These are phyloP conservation scores for Fragum sueziense DNA, from an alignment of 2,888 invertebrate genomes.

Conservation along the genomic window DNA sequence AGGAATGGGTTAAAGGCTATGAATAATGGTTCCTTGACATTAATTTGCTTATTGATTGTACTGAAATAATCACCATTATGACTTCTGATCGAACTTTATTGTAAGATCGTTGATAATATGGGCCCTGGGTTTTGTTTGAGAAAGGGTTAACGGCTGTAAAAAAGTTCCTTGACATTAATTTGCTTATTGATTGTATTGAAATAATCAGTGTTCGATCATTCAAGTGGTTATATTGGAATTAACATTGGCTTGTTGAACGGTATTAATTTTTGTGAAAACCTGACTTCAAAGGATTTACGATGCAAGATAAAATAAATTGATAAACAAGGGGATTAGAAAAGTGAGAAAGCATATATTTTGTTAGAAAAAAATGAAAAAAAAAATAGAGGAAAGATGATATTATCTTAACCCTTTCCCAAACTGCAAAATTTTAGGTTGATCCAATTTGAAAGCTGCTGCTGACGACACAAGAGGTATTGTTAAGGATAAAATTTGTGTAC, in stretches of 20 bases:
- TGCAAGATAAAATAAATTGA: too few species aligned
- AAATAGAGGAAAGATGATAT: too few species aligned
- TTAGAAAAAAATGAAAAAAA: too few species aligned
- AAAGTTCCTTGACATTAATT: background rate
- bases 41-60: background rate
- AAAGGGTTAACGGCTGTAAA: background rate
- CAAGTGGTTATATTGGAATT: background rate
- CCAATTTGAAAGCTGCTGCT: too few species aligned
- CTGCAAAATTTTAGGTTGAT: too few species aligned
- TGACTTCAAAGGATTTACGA: constrained; percentile 2
- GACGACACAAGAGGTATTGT: too few species aligned
- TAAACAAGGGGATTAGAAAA: too few species aligned
- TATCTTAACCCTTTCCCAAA: too few species aligned
- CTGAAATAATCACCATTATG: constrained; percentile 7
- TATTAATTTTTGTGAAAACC: background rate
- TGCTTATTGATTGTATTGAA: constrained; percentile 6
- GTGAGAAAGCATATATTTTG: too few species aligned
- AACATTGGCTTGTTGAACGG: background rate
- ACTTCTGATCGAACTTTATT: too few species aligned
- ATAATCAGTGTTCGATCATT: background rate
- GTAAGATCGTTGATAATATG: background rate
- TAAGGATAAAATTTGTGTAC: too few species aligned
- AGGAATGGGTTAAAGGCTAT: background rate
- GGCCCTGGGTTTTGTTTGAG: background rate
- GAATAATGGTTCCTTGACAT: constrained; percentile 1